phyloP scores from a whole-genome alignment of 1,140 invertebrate species.

The Hydropsyche tenuis region DNA sequence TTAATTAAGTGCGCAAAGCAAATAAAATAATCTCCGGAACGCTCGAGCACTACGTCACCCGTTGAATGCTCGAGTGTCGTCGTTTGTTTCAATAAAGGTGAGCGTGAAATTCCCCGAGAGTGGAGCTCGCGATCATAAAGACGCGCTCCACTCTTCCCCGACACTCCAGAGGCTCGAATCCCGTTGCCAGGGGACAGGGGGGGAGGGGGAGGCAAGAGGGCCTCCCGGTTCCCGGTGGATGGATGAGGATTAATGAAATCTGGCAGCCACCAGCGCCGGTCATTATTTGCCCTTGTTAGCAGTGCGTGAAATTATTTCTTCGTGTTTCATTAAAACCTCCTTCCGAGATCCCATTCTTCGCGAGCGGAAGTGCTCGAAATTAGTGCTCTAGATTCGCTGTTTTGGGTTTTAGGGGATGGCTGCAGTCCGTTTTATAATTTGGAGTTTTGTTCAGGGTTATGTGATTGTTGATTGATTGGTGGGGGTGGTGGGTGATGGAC shows the following conservation, averaged over 20 bases:
- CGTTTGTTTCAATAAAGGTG: slow-evolving; percentile 33
- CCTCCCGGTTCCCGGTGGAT: slow-evolving; percentile 2
- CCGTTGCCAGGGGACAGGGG: too few relatives aligned
- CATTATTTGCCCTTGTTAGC: slow-evolving; percentile 44
- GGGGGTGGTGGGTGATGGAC: too few relatives aligned
- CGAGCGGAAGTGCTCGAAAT: too few relatives aligned
- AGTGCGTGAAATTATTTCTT: slow-evolving; percentile 43
- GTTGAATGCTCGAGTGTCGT: slow-evolving; percentile 27
- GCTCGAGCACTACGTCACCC: background rate
- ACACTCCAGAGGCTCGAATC: too few relatives aligned
- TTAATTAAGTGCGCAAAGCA: background rate
- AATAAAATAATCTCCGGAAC: too few relatives aligned
- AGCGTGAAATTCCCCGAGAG: slow-evolving; percentile 25
- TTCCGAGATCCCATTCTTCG: too few relatives aligned
- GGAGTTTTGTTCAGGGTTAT: too few relatives aligned
- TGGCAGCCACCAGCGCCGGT: slow-evolving; percentile 27
- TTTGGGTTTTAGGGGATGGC: too few relatives aligned
- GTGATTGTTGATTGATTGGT: too few relatives aligned
- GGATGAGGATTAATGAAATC: slow-evolving; percentile 43
- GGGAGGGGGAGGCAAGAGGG: background rate
- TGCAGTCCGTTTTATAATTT: too few relatives aligned
- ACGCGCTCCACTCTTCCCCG: background rate
- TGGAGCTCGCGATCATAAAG: slow-evolving; percentile 25
- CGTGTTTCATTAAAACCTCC: slow-evolving; percentile 34
- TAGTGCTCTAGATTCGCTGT: too few relatives aligned